Base-by-base conservation (phyloP, 2,113 vertebrate genomes). In the Lates calcarifer region DNA sequence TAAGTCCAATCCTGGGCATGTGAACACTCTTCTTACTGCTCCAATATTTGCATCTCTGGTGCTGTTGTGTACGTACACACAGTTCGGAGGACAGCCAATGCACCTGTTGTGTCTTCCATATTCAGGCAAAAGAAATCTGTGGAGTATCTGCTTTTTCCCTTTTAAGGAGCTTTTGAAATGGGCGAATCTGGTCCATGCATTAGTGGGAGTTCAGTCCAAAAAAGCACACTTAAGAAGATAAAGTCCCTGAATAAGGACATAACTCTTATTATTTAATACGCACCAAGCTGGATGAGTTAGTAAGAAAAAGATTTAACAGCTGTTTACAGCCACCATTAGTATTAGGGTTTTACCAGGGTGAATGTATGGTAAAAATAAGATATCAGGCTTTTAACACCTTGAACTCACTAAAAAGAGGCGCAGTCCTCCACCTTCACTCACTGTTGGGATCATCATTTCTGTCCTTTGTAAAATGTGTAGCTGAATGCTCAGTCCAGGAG, bases 231-330 rank as follows among this genome's bases (percentile, higher is more conserved):
- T 55, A 5, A 55, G n/a, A 24, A 10, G 51, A 55, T 55, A 11
- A 26, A 26, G 51, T 60, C 35, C 35, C 22, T 35, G 56, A 62
- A 51, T 47, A 47, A 76, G 18, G 43, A 74, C 61, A 45, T 26
- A 60, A 22, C 20, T 71, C 26, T 60, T 60, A 29, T 39, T 26
- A 55, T 65, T 76, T 82, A 63, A 69, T 57, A 62, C 70, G 55
- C 4, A 22, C 33, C 20, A n/a, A 28, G 45, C 17, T 49, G 29
- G 37, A 63, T n/a, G 14, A 57, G 20, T 41, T 56, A 58, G n/a
- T 14, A 33, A 65, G 47, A 68, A 57, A 56, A 11, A 20, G 63
- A 84, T 63, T 63, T 33, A 78, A 26, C 22, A 20, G 14, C 24
- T 77, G 49, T 77, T 65, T 65, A 41, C 39, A 14, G 6, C 28